Percentiles rank a stretch among this genome's conserved stretches.
phyloP scores from a whole-genome alignment of 2,113 vertebrate species.

The Dasyornis broadbenti region DNA sequence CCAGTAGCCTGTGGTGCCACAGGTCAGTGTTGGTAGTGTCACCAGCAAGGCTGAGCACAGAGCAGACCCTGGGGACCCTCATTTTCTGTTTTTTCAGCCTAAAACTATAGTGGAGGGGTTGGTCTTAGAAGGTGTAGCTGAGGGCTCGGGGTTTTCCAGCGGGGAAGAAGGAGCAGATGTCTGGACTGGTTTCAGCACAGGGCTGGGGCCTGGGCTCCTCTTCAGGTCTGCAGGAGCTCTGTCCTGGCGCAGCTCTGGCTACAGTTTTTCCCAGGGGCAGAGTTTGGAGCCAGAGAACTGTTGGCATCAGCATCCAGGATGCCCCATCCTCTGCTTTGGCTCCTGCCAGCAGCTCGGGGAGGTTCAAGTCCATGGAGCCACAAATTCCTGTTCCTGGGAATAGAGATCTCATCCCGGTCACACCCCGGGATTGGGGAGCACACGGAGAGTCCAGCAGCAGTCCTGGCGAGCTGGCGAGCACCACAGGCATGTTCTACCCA shows the following conservation, averaged over 20 bases:
- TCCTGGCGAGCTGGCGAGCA: not conserved
- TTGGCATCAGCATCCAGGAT: not conserved
- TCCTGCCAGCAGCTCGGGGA: not conserved
- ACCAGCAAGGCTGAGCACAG: not conserved
- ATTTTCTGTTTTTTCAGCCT: not conserved
- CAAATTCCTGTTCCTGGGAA: not conserved
- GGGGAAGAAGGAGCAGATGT: not conserved
- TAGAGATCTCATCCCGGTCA: rapidly evolving
- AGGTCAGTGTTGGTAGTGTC: rapidly evolving
- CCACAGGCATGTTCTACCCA: not conserved
- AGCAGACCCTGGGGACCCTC: not conserved
- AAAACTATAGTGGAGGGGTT: rapidly evolving
- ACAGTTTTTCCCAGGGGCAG: not conserved
- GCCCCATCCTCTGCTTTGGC: not conserved
- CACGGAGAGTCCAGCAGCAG: rapidly evolving
- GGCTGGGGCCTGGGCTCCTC: not conserved
- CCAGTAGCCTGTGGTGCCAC: rapidly evolving
- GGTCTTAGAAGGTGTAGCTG: not conserved
- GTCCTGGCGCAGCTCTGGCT: not conserved
- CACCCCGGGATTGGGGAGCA: not conserved
- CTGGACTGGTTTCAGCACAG: not conserved
- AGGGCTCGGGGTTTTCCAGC: not conserved
- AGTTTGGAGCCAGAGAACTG: not conserved
- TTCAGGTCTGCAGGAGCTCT: not conserved
- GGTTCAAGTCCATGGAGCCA: rapidly evolving